Percentiles rank a stretch among this genome's conserved stretches.
These are phyloP conservation scores for Tipula unca DNA, from an alignment of 2,888 invertebrate genomes.

Conservation along the genomic window DNA sequence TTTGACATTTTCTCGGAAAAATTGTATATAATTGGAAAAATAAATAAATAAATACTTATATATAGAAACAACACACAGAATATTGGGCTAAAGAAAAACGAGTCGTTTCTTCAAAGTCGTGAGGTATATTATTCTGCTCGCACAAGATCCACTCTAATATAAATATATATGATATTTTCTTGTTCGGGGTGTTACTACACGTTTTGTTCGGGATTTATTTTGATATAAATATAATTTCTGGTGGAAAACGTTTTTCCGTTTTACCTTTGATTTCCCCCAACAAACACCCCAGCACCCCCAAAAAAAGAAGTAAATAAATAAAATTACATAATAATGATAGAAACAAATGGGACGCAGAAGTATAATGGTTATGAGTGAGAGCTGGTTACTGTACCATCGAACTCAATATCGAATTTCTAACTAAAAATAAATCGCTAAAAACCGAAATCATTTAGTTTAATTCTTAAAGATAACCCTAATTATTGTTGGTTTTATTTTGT, in stretches of 20 bases:
- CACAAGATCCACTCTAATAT: neutral
- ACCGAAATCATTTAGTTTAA: neutral
- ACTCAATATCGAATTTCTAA: too few relatives aligned
- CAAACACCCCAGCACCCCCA: too few relatives aligned
- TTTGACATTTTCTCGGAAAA: neutral
- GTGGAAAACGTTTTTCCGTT: neutral
- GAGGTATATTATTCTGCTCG: neutral
- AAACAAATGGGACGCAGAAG: too few relatives aligned
- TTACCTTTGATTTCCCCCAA: neutral
- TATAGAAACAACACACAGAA: neutral
- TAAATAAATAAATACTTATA: neutral
- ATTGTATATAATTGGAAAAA: neutral
- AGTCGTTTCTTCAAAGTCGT: neutral
- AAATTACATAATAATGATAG: too few relatives aligned
- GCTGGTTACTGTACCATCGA: too few relatives aligned
- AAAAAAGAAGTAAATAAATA: neutral
- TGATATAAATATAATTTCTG: too few relatives aligned
- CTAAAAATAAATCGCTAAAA: too few relatives aligned
- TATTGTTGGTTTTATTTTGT: neutral
- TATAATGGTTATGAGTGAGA: too few relatives aligned
- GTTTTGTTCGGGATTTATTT: neutral
- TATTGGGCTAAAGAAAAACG: neutral
- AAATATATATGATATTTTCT: neutral
- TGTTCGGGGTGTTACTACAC: neutral
- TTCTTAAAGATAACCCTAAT: neutral